phyloP scores from a whole-genome alignment of 1,140 invertebrate genomes.

The Listronotus bonariensis region DNA sequence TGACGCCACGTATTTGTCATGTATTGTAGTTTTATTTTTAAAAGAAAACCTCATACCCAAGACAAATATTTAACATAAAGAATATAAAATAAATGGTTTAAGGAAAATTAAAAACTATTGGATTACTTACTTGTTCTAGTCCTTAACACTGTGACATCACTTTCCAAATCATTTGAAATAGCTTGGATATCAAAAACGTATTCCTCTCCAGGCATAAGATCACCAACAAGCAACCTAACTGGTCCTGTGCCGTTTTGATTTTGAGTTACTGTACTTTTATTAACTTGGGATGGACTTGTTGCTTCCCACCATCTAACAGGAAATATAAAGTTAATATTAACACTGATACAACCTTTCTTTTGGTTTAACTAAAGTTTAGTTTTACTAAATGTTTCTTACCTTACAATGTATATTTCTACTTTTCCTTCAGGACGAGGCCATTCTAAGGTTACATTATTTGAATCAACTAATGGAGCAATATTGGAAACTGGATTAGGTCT shows the following conservation, averaged over 20 bases:
- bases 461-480: slow-evolving; percentile 78
- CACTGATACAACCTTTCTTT: too few relatives aligned
- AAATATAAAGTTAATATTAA: not conserved
- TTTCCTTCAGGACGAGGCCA: slow-evolving; percentile 83
- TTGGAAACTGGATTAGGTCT: slow-evolving; percentile 86
- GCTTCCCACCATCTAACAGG: slow-evolving; percentile 65
- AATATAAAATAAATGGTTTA: too few relatives aligned
- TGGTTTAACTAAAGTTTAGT: too few relatives aligned
- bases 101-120: too few relatives aligned
- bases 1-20: too few relatives aligned
- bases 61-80: too few relatives aligned
- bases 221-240: slow-evolving; percentile 70
- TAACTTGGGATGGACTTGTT: slow-evolving; percentile 58
- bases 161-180: slow-evolving; percentile 73
- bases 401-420: slow-evolving; percentile 79
- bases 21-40: too few relatives aligned
- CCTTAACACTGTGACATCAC: slow-evolving; percentile 70
- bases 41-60: too few relatives aligned
- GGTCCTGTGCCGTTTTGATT: slow-evolving; percentile 53
- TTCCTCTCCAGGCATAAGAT: slow-evolving; percentile 78
- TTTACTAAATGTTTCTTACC: slow-evolving; percentile 31
- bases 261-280: slow-evolving; percentile 53
- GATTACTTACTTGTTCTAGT: slow-evolving; percentile 74
- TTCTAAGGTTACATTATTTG: slow-evolving; percentile 86
- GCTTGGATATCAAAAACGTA: slow-evolving; percentile 79